Base-by-base conservation (phyloP, 1,140 invertebrate genomes). In the Aphis craccivora region DNA sequence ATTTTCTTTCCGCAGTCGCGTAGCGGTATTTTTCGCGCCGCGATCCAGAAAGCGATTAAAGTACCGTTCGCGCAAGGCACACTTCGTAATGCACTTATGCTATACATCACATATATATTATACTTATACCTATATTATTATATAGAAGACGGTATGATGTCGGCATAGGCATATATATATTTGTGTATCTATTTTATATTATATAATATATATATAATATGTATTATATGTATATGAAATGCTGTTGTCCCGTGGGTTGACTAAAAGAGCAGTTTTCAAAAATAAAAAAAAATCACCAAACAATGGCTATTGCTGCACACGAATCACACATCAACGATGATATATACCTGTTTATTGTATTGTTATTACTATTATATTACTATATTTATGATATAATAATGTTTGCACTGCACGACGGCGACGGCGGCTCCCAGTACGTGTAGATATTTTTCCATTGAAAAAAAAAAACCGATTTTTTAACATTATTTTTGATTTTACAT, bases 381-480 rank as follows among this genome's bases (percentile, higher is more conserved):
- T 51, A 60, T 60, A 60, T 30, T n/a, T 35, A 18, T 76, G 60
- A 86, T 86, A 30, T 40, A 11, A 87, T 87, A 48, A 45, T 87
- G 25, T 87, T 11, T 48, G 30, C 45, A 35, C 45, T 76, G 37
- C 86, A 48, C 30, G 45, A 87, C 84, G 11, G 6, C 84, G 40
- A 87, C 86, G 60, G 18, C 18, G 60, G 14, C 60, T 76, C n/a
- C 60, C 14, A 0, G 86, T 51, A 48, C 86, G 86, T 88, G 86
- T 30, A 88, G 86, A 48, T 30, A 88, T 88, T 88, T 87, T 88
- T n/a, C 45, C 45, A 51, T 88, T 51, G 86, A 88, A 88, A 76
- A 40, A 76, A 40, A 37, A 67, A 76, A 51, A 51, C 11, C 86
- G 86, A 88, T 53, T 88, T 88, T 22, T 9, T 7, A 43, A 84